These are phyloP conservation scores for Calcarius lapponicus DNA, from an alignment of 2,797 vertebrate species.

Conservation along the genomic window DNA sequence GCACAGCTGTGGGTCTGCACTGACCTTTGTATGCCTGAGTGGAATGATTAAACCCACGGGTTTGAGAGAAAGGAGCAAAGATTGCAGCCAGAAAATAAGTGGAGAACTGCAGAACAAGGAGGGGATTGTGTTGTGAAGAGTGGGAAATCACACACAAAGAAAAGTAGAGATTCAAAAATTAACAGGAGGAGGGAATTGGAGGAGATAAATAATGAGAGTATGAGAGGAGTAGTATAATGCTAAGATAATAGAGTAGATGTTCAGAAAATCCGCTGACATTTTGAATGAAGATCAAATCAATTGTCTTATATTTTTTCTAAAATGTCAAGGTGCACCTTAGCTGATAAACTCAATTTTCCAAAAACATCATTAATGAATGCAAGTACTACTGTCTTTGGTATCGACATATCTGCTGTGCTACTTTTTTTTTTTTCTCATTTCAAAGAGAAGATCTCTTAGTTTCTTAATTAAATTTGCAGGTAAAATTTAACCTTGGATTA, in stretches of 20 bases:
- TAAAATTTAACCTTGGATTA: not conserved
- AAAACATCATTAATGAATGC: not conserved
- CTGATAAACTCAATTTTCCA: not conserved
- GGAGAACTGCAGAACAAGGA: not conserved
- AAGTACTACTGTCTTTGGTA: not conserved
- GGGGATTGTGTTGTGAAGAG: accelerated
- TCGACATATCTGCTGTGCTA: not conserved
- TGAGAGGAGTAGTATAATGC: not conserved
- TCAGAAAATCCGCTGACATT: not conserved
- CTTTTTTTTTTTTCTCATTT: not conserved
- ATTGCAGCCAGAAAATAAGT: not conserved
- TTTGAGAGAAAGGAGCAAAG: not conserved
- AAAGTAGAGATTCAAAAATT: not conserved
- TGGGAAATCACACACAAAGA: not conserved
- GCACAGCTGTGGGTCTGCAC: not conserved
- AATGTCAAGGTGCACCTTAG: not conserved
- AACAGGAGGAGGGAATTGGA: not conserved
- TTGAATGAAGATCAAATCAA: conserved; percentile 6
- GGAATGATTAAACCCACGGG: not conserved
- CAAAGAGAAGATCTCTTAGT: not conserved
- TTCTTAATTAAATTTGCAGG: not conserved
- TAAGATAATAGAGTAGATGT: not conserved
- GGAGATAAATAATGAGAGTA: not conserved
- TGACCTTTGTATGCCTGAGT: not conserved
- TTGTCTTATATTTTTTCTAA: conserved; percentile 25